Evolutionary conservation across 1,140 invertebrate species (phyloP), one percentile per base, ranked within the genome.

Genomic region (Leucophenga varia): DNA sequence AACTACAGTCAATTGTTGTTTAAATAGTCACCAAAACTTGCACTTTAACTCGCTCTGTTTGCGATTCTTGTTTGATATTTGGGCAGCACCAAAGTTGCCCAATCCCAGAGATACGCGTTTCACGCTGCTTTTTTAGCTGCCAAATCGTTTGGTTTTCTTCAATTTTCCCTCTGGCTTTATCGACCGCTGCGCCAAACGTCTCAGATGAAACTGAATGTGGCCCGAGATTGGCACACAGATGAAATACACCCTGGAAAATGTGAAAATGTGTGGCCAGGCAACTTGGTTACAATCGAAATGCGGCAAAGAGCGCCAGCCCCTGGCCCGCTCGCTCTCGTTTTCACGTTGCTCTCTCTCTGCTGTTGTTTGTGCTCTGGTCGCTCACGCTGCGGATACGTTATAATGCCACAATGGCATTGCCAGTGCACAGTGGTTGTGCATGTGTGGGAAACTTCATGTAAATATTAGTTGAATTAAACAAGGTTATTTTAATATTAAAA

Each of bases 141-240:
- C 40, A 44, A 43, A 16, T 22, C 19, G 22, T 19, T 32, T 43
- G 9, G 22, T 13, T n/a, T n/a, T 19, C 25, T 12, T 41, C 18
- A 42, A 14, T 46, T 46, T 38, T 49, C 30, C 31, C 18, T 25
- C 13, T 4, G 38, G 43, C 28, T 30, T 32, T 63, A 60, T 72
- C 61, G 63, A 72, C 68, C 68, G 64, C 55, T 72, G 59, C 49
- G 61, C 54, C 61, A 68, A 72, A 65, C 58, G 68, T 72, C 64
- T 72, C 68, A 72, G 56, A 69, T 60, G 68, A 69, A 72, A 72
- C 68, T 72, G 61, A 72, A 68, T 40, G 52, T 53, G 39, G 46
- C 54, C 59, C 47, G 51, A 60, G 58, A 65, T 72, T 65, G 43
- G 56, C 53, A 51, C 46, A 49, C 61, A 72, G 68, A 68, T 72